These are phyloP conservation scores for Agrotis exclamationis DNA, from an alignment of 2,888 invertebrate species.

Conservation along the genomic window DNA sequence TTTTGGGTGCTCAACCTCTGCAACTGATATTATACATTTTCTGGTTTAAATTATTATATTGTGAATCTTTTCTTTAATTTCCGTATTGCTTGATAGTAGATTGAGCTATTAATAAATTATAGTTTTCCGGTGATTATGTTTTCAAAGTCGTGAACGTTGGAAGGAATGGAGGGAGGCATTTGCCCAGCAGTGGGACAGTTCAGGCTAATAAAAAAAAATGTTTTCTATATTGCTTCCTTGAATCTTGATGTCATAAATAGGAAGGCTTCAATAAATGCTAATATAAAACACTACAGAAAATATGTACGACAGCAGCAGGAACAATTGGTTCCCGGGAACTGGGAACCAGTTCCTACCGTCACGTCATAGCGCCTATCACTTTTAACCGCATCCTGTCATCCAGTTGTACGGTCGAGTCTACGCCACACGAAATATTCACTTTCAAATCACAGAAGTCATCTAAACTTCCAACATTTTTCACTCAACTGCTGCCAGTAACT, in stretches of 20 bases:
- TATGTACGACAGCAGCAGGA: conserved; percentile 45
- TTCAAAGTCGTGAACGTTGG: too few relatives aligned
- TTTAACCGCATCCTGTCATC: conserved; percentile 75
- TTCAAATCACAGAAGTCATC: conserved; percentile 54
- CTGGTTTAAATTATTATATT: conserved; percentile 15
- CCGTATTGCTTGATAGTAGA: conserved; percentile 1
- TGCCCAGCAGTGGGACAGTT: too few relatives aligned
- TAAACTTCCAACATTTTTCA: conserved; percentile 52
- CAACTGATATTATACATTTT: conserved; percentile 38
- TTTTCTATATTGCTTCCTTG: conserved; percentile 31
- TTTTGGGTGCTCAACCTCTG: conserved; percentile 30
- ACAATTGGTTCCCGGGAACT: conserved; percentile 63
- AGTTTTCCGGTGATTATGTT: conserved; percentile 15
- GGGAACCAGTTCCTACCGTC: conserved; percentile 61
- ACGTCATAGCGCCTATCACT: conserved; percentile 64
- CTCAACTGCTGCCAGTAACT: conserved; percentile 46
- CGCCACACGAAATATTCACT: conserved; percentile 59
- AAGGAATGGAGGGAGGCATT: too few relatives aligned
- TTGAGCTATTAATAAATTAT: conserved; percentile 2
- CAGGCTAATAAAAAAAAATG: too few relatives aligned
- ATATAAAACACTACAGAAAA: conserved; percentile 35
- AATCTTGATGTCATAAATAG: conserved; percentile 7
- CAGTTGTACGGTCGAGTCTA: conserved; percentile 67
- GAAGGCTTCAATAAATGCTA: conserved; percentile 24
- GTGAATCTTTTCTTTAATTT: conserved; percentile 10